Evolutionary conservation across 2,888 invertebrate genomes (phyloP), one percentile per base, ranked within the genome.

Genomic region (Pseudococcus jackbeardsleyi): DNA sequence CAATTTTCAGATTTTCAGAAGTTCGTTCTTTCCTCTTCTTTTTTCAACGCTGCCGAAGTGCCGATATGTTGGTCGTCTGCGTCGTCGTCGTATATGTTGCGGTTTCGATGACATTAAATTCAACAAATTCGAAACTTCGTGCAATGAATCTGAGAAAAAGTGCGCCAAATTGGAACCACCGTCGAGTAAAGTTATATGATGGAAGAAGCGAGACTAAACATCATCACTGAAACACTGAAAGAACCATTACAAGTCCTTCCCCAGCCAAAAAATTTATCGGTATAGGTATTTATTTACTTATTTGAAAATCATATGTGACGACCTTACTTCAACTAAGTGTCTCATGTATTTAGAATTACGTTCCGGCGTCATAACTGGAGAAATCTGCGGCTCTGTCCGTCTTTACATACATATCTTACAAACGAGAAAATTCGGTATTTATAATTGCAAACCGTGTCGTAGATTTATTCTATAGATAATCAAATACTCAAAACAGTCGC

Each of bases 381-480:
- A 95, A 88, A 95, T 96, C 54, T 96, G 96, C 91, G 95, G 95
- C 68, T 95, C 96, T 72, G 94, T 95, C 64, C 93, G 96, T 85
- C 95, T 94, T 91, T 95, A 95, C 91, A 94, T 95, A 91, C 95
- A 95, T 91, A 94, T 95, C 12, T 94, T 95, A 90, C 96, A 96
- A 92, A 95, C 96, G 39, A 93, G 96, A 89, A 96, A 96, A 91
- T 96, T 96, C 91, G 96, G 96, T 48, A 95, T 96, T 89, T 94
- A 95, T 91, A 95, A 96, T 90, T 97, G 97, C 91, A 96, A 96
- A 91, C 95, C 96, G 11, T 97, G 97, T 91, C 93, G 96, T 85
- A 96, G 96, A 91, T 97, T 97, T 91, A 96, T 97, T 91, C 95
- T 96, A 22, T 96, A 96, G 91, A 95, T 96, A 93, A 93, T 95